Percentiles rank a stretch among this genome's conserved stretches.
phyloP scores from a whole-genome alignment of 2,888 invertebrate genomes.

The Emmelina monodactyla region DNA sequence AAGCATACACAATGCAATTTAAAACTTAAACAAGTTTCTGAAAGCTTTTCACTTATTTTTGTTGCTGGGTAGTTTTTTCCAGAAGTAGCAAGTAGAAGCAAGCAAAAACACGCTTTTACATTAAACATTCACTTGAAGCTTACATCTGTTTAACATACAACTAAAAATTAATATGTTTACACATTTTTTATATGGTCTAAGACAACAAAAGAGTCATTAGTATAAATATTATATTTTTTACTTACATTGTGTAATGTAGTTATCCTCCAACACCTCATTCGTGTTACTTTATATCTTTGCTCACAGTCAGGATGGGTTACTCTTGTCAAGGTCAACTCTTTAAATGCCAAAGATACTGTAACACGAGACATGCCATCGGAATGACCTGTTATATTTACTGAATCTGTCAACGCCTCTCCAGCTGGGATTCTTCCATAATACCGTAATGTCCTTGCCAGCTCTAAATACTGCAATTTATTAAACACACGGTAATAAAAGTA shows the following conservation, averaged over 20 bases:
- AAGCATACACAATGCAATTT: no score
- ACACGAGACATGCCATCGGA: conserved; percentile 27
- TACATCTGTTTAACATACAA: no score
- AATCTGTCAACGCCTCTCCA: conserved; percentile 48
- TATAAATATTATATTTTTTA: conserved; percentile 14
- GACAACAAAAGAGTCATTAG: no score
- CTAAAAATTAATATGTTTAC: no score
- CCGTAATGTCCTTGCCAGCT: conserved; percentile 81
- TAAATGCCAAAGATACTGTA: conserved; percentile 83
- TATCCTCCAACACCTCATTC: conserved; percentile 98
- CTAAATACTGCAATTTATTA: conserved; percentile 78
- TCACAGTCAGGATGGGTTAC: conserved; percentile 74
- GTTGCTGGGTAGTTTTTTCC: no score
- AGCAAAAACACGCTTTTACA: no score
- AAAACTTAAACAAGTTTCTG: no score
- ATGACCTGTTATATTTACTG: conserved; percentile 27
- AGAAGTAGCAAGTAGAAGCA: no score
- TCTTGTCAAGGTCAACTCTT: conserved; percentile 81
- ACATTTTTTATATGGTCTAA: no score
- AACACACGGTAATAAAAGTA: no score
- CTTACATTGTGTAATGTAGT: conserved; percentile 81
- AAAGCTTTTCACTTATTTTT: no score
- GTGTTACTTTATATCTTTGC: conserved; percentile 89
- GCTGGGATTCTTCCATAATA: conserved; percentile 85
- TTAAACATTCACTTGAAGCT: no score